Conservation (phyloP, 2,888 invertebrate species). For the Pandemis cinnamomeana region DNA sequence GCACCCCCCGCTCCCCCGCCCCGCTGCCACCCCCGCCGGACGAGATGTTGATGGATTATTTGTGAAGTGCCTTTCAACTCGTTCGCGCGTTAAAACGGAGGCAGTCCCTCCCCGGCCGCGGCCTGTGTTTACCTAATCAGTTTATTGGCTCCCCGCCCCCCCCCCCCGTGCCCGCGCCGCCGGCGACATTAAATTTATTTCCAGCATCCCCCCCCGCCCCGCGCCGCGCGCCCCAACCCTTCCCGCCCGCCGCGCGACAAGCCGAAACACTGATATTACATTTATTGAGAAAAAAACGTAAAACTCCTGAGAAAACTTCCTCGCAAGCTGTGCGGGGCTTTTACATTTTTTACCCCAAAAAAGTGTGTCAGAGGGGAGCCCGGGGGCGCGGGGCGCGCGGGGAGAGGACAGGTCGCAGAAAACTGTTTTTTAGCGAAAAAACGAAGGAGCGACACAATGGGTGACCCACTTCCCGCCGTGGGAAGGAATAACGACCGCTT, state of each 20-base stretch:
- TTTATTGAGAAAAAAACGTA: slow-evolving; percentile 67
- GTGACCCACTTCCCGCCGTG: slow-evolving; percentile 84
- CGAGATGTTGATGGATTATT: slow-evolving; percentile 81
- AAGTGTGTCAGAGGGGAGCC: slow-evolving; percentile 77
- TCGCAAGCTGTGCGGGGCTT: slow-evolving; percentile 80
- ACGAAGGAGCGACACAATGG: slow-evolving; percentile 77
- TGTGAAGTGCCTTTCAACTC: slow-evolving; percentile 83
- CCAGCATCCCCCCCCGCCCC: slow-evolving; percentile 59
- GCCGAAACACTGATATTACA: slow-evolving; percentile 42
- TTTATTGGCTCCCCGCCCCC: slow-evolving; percentile 66
- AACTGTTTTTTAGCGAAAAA: slow-evolving; percentile 82
- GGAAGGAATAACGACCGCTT: slow-evolving; percentile 82
- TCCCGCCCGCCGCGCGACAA: slow-evolving; percentile 44
- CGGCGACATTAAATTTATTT: slow-evolving; percentile 60
- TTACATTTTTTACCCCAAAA: slow-evolving; percentile 80
- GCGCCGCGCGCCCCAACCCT: slow-evolving; percentile 62
- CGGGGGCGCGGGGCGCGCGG: slow-evolving; percentile 49
- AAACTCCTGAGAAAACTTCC: slow-evolving; percentile 75
- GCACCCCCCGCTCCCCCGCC: slow-evolving; percentile 67
- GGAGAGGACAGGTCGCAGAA: slow-evolving; percentile 67
- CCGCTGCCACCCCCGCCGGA: slow-evolving; percentile 53
- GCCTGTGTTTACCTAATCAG: slow-evolving; percentile 78
- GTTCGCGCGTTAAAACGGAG: slow-evolving; percentile 84
- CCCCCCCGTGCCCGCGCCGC: slow-evolving; percentile 39
- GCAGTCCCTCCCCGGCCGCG: slow-evolving; percentile 62